These are phyloP conservation scores for Latrodectus geometricus DNA, from an alignment of 1,140 invertebrate genomes.

Conservation along the genomic window DNA sequence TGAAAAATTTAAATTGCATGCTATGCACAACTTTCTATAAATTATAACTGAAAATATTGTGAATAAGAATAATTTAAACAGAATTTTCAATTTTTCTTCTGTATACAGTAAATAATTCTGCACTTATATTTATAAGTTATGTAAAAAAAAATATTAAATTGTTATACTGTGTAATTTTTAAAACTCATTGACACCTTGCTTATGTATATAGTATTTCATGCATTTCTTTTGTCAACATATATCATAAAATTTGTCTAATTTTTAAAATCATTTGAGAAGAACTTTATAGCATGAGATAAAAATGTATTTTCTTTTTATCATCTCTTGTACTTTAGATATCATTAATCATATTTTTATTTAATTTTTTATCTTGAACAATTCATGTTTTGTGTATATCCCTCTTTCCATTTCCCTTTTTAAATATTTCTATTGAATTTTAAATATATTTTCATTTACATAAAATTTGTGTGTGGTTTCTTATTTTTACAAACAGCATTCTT, in stretches of 20 bases:
- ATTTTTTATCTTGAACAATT: constrained; percentile 32
- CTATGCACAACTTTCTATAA: too few relatives aligned
- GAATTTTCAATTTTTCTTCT: too few relatives aligned
- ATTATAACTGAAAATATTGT: too few relatives aligned
- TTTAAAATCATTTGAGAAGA: not conserved
- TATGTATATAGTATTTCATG: not conserved
- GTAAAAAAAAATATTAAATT: too few relatives aligned
- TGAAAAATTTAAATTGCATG: too few relatives aligned
- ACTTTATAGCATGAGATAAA: not conserved
- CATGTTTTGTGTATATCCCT: constrained; percentile 23
- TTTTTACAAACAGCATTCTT: not conserved
- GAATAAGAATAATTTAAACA: too few relatives aligned
- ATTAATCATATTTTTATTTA: constrained; percentile 43
- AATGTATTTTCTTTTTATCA: not conserved
- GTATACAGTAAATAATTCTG: too few relatives aligned
- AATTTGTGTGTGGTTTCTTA: not conserved
- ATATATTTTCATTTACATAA: constrained; percentile 58
- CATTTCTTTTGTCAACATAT: not conserved
- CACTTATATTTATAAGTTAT: too few relatives aligned
- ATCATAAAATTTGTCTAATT: not conserved
- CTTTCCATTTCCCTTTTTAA: constrained; percentile 56
- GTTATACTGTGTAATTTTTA: too few relatives aligned
- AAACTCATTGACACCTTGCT: not conserved
- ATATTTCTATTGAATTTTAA: constrained; percentile 61
- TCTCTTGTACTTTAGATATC: not conserved